phyloP scores from a whole-genome alignment of 2,113 vertebrate species.

The Rhinopomastus cyanomelas region DNA sequence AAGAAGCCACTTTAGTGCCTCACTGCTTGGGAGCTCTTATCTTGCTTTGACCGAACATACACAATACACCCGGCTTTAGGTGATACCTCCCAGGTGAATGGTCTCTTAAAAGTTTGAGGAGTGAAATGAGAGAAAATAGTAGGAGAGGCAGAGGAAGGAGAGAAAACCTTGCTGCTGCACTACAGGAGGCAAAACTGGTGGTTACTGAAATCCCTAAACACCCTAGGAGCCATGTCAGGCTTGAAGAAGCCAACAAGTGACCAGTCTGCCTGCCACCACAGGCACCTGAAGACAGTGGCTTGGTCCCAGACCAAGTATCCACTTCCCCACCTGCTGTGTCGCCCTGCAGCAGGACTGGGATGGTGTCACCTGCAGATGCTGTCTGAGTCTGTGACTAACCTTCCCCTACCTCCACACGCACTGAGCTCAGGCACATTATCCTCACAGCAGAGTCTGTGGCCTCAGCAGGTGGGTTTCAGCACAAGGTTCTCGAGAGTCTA shows the following conservation, averaged over 20 bases:
- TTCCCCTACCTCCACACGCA: neutral
- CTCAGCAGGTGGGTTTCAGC: neutral
- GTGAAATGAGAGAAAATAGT: constrained; percentile 6
- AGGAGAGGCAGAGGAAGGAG: neutral
- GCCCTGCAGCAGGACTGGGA: neutral
- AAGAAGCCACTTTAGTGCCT: constrained; percentile 30
- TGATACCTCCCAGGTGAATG: neutral
- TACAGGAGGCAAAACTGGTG: neutral
- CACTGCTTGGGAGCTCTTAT: neutral
- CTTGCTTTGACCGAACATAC: neutral
- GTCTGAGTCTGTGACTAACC: neutral
- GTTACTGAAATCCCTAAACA: neutral
- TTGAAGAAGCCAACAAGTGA: neutral
- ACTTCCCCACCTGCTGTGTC: neutral
- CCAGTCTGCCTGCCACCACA: neutral
- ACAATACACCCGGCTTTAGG: constrained; percentile 29
- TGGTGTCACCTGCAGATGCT: neutral
- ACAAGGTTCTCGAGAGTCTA: neutral
- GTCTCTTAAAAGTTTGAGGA: constrained; percentile 21
- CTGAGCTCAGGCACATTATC: neutral
- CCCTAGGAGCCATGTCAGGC: neutral
- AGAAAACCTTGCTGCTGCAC: neutral
- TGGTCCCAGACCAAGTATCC: accelerated
- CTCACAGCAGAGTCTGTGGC: neutral
- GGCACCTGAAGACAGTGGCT: neutral